Conservation (phyloP, 1,140 invertebrate species). For the Formica exsecta region DNA sequence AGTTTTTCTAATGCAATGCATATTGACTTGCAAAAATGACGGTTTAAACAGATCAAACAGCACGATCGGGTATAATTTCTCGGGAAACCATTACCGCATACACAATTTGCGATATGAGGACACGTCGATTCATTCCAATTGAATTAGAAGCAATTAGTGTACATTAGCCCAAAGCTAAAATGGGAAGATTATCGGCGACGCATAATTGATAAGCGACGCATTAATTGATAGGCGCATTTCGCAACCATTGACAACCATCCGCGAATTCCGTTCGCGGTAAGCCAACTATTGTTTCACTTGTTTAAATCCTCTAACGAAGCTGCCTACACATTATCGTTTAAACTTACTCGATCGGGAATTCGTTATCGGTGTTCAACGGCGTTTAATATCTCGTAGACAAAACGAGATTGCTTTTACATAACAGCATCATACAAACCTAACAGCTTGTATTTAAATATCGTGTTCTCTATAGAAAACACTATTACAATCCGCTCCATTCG, state of each 20-base stretch:
- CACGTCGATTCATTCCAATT: conserved; percentile 27
- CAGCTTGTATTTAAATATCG: not conserved
- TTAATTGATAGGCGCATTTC: conserved; percentile 53
- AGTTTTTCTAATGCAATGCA: not conserved
- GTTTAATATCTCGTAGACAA: not conserved
- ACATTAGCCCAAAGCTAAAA: conserved; percentile 38
- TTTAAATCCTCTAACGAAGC: conserved; percentile 37
- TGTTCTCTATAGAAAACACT: not conserved
- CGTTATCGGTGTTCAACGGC: conserved; percentile 41
- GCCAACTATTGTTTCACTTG: conserved; percentile 6
- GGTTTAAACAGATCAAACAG: not conserved
- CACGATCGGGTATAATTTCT: not conserved
- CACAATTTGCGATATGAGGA: conserved; percentile 10
- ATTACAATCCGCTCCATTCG: not conserved
- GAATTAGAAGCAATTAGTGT: conserved; percentile 52
- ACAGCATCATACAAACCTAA: not conserved
- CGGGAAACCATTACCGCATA: not conserved
- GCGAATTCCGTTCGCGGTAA: conserved; percentile 46
- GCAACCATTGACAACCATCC: conserved; percentile 35
- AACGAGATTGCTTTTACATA: not conserved
- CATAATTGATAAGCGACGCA: conserved; percentile 2
- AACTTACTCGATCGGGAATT: conserved; percentile 16
- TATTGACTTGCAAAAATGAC: not conserved
- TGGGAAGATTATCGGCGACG: conserved; percentile 43
- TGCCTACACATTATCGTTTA: conserved; percentile 22